phyloP scores from a whole-genome alignment of 2,797 vertebrate genomes.

The Borostomias antarcticus region DNA sequence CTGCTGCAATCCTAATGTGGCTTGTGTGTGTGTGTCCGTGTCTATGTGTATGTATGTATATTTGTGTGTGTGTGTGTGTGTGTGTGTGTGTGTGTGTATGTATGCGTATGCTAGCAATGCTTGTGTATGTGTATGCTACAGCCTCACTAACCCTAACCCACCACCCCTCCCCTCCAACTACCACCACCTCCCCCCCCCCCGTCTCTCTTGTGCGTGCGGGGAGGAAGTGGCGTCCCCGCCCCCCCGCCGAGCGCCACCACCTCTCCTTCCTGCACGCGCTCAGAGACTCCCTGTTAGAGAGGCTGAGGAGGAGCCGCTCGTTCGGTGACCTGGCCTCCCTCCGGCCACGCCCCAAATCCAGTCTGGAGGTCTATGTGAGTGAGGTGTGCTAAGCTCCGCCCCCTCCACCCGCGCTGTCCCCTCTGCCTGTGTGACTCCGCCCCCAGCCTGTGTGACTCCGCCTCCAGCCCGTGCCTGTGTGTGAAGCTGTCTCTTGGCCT shows the following conservation, averaged over 20 bases:
- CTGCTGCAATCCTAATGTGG: too few species aligned
- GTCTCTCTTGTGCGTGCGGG: slow-evolving; percentile 29
- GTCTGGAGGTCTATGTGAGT: slow-evolving; percentile 97
- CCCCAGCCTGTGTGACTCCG: slow-evolving; percentile 6
- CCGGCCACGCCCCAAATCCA: slow-evolving; percentile 89
- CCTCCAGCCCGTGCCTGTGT: not conserved
- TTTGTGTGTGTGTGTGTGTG: slow-evolving; percentile 15
- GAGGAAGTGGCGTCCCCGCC: slow-evolving; percentile 85
- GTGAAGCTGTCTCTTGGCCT: not conserved
- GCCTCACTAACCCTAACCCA: slow-evolving; percentile 19
- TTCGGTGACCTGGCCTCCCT: slow-evolving; percentile 95
- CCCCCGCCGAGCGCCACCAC: slow-evolving; percentile 85
- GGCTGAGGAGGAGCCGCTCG: slow-evolving; percentile 92
- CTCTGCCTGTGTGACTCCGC: slow-evolving; percentile 36
- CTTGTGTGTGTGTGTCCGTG: slow-evolving; percentile 8
- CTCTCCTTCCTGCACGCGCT: slow-evolving; percentile 91
- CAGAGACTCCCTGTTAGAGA: slow-evolving; percentile 93
- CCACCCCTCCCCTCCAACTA: not conserved
- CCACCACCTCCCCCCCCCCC: not conserved
- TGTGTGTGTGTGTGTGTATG: not conserved
- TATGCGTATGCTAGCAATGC: too few species aligned
- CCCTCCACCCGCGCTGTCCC: slow-evolving; percentile 26
- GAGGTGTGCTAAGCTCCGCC: slow-evolving; percentile 52
- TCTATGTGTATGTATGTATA: not conserved
- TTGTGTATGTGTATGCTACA: slow-evolving; percentile 7